Conservation (phyloP, 2,113 vertebrate genomes). For the Hylia prasina region DNA sequence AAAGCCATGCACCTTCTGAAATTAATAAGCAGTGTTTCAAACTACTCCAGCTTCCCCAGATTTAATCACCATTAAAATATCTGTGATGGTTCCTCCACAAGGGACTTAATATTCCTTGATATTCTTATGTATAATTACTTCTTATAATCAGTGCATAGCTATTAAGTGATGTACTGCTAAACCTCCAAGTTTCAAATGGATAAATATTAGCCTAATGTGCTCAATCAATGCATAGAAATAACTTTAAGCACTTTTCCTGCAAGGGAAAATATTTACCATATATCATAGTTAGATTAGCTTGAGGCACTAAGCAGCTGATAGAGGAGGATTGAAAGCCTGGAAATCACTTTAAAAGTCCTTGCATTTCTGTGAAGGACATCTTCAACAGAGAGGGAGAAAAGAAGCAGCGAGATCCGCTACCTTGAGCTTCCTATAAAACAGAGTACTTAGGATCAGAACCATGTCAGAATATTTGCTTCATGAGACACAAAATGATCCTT, state of each 20-base stretch:
- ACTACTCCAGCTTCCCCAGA: conserved; percentile 34
- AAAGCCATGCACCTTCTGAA: conserved; percentile 20
- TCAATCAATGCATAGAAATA: conserved; percentile 77
- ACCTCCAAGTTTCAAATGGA: conserved; percentile 68
- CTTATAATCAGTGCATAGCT: conserved; percentile 60
- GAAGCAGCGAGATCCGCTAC: not conserved
- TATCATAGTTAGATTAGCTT: conserved; percentile 72
- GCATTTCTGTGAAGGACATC: conserved; percentile 68
- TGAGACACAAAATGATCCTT: not conserved
- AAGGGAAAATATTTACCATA: conserved; percentile 77
- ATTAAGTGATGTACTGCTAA: conserved; percentile 67
- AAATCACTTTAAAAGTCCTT: conserved; percentile 73
- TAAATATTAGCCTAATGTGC: conserved; percentile 75
- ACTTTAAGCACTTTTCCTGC: conserved; percentile 68
- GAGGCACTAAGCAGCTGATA: conserved; percentile 53
- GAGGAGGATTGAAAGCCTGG: conserved; percentile 60
- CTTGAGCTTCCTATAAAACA: conserved; percentile 20
- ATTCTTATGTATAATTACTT: conserved; percentile 69
- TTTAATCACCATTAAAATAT: conserved; percentile 62
- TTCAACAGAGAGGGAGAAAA: conserved; percentile 42
- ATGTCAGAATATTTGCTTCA: conserved; percentile 10
- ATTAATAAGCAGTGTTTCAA: conserved; percentile 50
- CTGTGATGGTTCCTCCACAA: conserved; percentile 43
- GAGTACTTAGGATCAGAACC: conserved; percentile 19
- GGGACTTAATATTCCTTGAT: conserved; percentile 61